Evolutionary conservation across 2,113 vertebrate genomes (phyloP), one percentile per base, ranked within the genome.

Genomic region (Gobius niger): DNA sequence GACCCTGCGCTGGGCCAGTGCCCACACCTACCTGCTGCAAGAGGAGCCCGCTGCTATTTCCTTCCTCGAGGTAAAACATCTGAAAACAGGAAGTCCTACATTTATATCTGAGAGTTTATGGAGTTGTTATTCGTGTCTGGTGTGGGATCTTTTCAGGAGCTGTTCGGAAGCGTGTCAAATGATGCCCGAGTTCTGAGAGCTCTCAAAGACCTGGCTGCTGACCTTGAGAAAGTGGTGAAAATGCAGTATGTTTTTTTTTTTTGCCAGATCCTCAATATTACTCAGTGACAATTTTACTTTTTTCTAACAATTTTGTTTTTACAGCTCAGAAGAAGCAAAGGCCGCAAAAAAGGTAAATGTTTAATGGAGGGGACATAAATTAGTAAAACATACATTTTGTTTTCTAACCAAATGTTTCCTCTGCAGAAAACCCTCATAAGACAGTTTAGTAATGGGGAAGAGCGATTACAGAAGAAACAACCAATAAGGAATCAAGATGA

Each of bases 401-500:
- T 51, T 44, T 16, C 6, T 81, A 63, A 84, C 44, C 8, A n/a
- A 3, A 24, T 5, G 16, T n/a, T 41, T 7, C 53, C 14, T 24
- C 6, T 15, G 92, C 95, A 96, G 93, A 99, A 96, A 92, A 94
- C 96, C 67, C 93, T 99, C 60, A 88, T 99, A 85, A 93, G 97
- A 72, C 95, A 98, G 72, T 99, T 98, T 86, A 98, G 96, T 88
- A 92, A 95, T 0, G 92, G 93, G 4, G 97, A 99, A 47, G 97
- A 99, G 63, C 92, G 95, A 75, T 87, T 95, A 57, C 96, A 96
- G 87, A 98, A 97, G 83, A 96, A 96, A 46, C 97, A 97, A 70
- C 94, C 96, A 4, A 96, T 99, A 76, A 93, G 94, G 47, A 95
- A 95, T 81, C 94, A 93, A 0, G 97, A 99, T 61, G 97, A 99